Base-by-base conservation (phyloP, 2,797 vertebrate species). In the Protosalanx chinensis region DNA sequence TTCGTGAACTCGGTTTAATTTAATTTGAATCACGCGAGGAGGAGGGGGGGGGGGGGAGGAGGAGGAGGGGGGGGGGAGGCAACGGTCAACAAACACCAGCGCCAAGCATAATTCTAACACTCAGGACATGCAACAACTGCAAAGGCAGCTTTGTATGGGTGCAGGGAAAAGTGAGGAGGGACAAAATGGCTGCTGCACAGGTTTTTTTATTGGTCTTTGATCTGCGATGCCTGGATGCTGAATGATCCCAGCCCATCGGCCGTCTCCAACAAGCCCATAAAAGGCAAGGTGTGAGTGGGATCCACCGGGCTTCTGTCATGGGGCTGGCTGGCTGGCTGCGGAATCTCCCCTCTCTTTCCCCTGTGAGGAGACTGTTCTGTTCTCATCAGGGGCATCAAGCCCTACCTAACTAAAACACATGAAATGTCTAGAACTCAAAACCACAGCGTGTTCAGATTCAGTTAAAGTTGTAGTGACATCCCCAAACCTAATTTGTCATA, bases 251-350 rank as follows among this genome's bases (percentile, higher is more conserved):
- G 88, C 71, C 75, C 59, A 73, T 57, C 72, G 72, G 77, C 70
- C 74, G 68, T 69, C 67, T 60, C 51, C 51, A 68, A 51, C 67
- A 72, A 64, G 41, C 72, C 91, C 90, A 83, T 91, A 91, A 90
- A 91, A 91, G 91, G 90, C 71, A 73, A 77, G 65, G 53, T 63
- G 57, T 35, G 33, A 49, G 37, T 72, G 70, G 71, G 86, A 83
- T 80, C 83, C 82, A 77, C 66, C 32, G 37, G 69, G 73, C 77
- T 27, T 60, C 69, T 51, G 72, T 77, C 78, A 84, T 75, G 46
- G 65, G 71, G 53, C 68, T 83, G 83, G 82, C 81, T 77, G 73
- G 15, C 56, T 67, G 60, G 46, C 60, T 68, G 65, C 74, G 75
- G 77, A 88, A 82, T 76, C 74, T 30, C 73, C 68, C 70, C 72